A percentile compares a stretch with the other conserved stretches of the same genome.
phyloP scores from a whole-genome alignment of 2,888 invertebrate species.

The Camponotus fellah region DNA sequence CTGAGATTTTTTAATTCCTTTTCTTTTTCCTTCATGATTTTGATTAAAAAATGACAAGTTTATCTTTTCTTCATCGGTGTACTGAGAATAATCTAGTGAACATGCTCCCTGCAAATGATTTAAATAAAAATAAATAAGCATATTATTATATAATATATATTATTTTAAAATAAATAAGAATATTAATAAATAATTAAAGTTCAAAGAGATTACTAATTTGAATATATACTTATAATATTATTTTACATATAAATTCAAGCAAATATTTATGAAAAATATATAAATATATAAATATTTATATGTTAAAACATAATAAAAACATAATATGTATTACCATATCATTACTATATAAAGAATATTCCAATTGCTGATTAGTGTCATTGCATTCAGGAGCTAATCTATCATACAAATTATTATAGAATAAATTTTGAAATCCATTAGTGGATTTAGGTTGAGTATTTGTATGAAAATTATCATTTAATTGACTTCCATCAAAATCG shows the following conservation, averaged over 20 bases:
- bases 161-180: not conserved
- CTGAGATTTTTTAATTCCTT: not conserved
- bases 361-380: not conserved
- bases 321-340: constrained; percentile 19
- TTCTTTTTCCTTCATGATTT: too few species aligned
- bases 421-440: not conserved
- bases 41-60: not conserved
- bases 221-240: not conserved
- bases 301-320: constrained; percentile 14
- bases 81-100: not conserved
- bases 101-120: not conserved
- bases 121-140: too few species aligned
- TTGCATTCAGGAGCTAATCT: constrained; percentile 2
- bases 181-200: not conserved
- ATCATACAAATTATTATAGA: not conserved
- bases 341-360: not conserved
- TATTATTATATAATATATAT: too few species aligned
- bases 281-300: not conserved
- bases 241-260: not conserved
- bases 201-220: not conserved
- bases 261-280: not conserved
- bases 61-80: not conserved
- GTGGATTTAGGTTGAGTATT: not conserved
- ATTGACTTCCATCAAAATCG: not conserved
- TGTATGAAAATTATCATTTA: not conserved